Evolutionary conservation across 2,797 vertebrate genomes (phyloP), one percentile per base, ranked within the genome.

Genomic region (Anomalospiza imberbis): DNA sequence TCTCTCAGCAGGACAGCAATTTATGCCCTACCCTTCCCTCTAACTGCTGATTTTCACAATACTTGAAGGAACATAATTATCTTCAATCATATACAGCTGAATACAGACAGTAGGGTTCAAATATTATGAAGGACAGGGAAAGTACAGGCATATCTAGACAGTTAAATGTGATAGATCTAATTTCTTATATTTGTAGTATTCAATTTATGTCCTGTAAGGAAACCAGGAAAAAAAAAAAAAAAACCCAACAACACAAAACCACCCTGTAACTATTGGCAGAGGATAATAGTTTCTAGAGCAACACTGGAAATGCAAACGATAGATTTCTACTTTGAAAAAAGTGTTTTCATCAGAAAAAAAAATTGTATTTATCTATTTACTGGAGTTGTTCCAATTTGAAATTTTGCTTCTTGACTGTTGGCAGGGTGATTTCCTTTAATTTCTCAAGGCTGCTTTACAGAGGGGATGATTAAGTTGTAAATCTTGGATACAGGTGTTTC

Each of bases 1-100:
- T 86, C 90, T 91, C 89, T 88, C 95, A 96, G 95, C 74, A 91
- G 80, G 76, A 78, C 40, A 73, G 54, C 77, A 88, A 80, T 94
- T 94, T 73, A 68, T 81, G 54, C 26, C 73, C 54, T 91, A 75
- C 60, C 36, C 76, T 84, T 91, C 44, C n/a, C 40, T 81, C 58
- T 78, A 58, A 78, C 91, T 93, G 93, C 90, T 95, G 80, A 88
- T 91, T 92, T 96, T 94, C 62, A 91, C 83, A 90, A 32, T 86
- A 84, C 70, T 88, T 94, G 60, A 88, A 90, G 62, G 44, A 90
- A 75, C 15, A 17, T 90, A 86, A 94, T 91, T 95, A 85, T 80
- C 55, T 90, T 73, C 45, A 47, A 57, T 94, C 26, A 42, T 67
- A 68, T 36, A 28, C 34, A 62, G 66, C 55, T 84, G 74, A 78